A percentile compares a stretch with the other conserved stretches of the same genome.
Conservation (phyloP, 2,113 vertebrate species). For the Galemys pyrenaicus region DNA sequence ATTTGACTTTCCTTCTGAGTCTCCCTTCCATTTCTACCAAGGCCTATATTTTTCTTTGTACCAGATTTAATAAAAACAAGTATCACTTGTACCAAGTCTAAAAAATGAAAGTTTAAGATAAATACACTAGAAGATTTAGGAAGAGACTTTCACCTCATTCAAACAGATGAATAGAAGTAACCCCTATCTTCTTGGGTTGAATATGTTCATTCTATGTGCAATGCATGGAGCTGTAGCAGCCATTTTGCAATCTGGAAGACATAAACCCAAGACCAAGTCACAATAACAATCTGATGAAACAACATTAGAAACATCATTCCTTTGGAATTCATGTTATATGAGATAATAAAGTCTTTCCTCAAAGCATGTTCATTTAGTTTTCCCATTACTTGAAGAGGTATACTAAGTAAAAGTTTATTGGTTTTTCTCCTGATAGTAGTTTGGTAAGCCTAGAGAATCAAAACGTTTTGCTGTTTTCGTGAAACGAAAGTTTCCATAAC, state of each 20-base stretch:
- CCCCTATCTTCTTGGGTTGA: not conserved
- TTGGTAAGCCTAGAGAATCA: not conserved
- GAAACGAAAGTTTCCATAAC: not conserved
- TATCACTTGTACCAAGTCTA: too few species aligned
- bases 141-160: not conserved
- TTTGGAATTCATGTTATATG: slow-evolving; percentile 40
- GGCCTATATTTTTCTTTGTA: too few species aligned
- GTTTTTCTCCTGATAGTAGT: not conserved
- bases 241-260: not conserved
- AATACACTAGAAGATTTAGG: not conserved
- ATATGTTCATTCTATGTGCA: not conserved
- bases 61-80: too few species aligned
- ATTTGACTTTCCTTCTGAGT: not conserved
- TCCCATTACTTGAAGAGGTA: not conserved
- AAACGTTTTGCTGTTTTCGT: not conserved
- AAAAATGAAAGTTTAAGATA: not conserved
- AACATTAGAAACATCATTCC: not conserved
- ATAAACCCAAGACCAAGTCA: not conserved
- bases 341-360: slow-evolving; percentile 24
- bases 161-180: not conserved
- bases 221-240: not conserved
- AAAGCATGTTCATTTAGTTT: slow-evolving; percentile 24
- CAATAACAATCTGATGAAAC: not conserved
- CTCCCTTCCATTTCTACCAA: too few species aligned
- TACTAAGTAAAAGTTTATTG: not conserved